Conservation (phyloP, 2,797 vertebrate species). For the Prunella strophiata region DNA sequence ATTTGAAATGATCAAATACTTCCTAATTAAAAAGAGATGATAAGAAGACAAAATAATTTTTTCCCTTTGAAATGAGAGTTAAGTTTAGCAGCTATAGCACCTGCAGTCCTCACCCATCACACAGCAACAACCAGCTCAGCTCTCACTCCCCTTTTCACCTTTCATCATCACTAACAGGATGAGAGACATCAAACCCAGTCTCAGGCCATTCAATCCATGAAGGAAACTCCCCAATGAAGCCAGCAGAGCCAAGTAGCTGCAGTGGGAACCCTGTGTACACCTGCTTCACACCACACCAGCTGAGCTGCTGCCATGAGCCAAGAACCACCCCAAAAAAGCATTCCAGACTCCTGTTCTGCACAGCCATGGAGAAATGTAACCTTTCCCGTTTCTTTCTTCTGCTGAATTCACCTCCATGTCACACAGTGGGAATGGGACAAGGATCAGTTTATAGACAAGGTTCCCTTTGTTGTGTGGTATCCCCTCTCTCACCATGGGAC, state of each 20-base stretch:
- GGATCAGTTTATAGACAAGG: neutral
- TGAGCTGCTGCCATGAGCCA: neutral
- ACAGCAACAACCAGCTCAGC: neutral
- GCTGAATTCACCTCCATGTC: neutral
- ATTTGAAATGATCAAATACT: neutral
- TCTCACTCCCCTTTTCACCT: neutral
- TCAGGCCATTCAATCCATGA: neutral
- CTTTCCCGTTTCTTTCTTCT: neutral
- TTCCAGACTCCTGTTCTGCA: neutral
- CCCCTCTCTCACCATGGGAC: neutral
- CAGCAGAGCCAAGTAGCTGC: neutral
- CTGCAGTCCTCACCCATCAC: neutral
- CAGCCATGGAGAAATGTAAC: neutral
- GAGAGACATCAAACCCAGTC: neutral
- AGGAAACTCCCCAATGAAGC: neutral
- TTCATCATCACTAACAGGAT: neutral
- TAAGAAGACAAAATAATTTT: neutral
- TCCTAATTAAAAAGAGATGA: neutral
- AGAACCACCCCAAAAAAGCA: neutral
- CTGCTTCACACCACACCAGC: neutral
- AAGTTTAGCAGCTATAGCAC: neutral
- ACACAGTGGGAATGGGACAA: neutral
- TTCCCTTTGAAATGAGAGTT: neutral
- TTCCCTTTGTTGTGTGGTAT: neutral
- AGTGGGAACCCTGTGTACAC: neutral